Evolutionary conservation across 2,888 invertebrate genomes (phyloP).

Genomic region (Scelioninae gen. 1): DNA sequence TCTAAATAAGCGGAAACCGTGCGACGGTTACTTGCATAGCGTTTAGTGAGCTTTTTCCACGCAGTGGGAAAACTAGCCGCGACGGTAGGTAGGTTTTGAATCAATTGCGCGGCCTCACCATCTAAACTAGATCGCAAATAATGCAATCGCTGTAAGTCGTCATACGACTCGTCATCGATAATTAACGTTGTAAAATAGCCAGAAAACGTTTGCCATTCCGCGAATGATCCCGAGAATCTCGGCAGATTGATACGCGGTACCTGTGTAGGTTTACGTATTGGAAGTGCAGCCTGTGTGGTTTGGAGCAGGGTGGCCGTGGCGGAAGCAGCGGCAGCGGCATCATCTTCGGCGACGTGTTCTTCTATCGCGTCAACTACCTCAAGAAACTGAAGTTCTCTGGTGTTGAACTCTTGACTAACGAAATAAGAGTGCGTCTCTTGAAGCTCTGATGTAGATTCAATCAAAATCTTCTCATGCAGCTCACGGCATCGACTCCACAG

Average conservation of each 20-base stretch:
- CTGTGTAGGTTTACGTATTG: background rate
- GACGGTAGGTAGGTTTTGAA: background rate
- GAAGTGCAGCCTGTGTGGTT: too few species aligned
- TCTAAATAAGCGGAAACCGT: background rate
- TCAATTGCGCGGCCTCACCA: slow-evolving; percentile 1
- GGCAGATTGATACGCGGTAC: slow-evolving; percentile 2
- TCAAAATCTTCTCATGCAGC: background rate
- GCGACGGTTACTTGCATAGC: background rate
- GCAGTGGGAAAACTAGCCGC: background rate
- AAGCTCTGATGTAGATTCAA: background rate
- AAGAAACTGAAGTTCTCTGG: too few species aligned
- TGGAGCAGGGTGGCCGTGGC: too few species aligned
- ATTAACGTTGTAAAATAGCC: background rate
- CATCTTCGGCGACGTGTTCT: too few species aligned
- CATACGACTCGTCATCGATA: background rate
- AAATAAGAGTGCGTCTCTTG: background rate
- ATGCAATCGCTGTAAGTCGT: background rate
- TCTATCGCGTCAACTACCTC: too few species aligned
- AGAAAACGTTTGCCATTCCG: slow-evolving; percentile 2
- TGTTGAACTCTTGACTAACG: too few species aligned
- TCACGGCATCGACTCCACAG: background rate
- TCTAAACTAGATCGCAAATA: slow-evolving; percentile 9
- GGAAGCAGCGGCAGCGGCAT: too few species aligned
- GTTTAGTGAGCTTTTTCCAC: background rate
- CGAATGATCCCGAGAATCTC: background rate